Conservation (phyloP, 2,888 invertebrate genomes). For the Oscheius myriophilus region DNA sequence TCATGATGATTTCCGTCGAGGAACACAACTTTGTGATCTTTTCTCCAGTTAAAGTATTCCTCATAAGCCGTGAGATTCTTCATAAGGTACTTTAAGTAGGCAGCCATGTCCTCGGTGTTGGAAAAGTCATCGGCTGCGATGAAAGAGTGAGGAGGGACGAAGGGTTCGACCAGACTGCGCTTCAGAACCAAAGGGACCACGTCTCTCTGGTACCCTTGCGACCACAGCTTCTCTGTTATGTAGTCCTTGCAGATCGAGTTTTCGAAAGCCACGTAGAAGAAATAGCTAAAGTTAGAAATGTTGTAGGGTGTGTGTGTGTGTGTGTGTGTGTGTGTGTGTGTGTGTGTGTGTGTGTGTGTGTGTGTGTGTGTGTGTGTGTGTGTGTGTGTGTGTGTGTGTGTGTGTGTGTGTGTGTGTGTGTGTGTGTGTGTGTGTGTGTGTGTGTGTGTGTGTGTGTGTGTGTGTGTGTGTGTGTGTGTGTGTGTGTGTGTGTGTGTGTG, state of each 20-base stretch:
- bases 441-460: no score
- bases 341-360: no score
- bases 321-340: no score
- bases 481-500: no score
- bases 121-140: constrained; percentile 74
- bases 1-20: constrained; percentile 65
- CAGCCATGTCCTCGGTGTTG: constrained; percentile 71
- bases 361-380: no score
- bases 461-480: no score
- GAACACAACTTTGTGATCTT: constrained; percentile 62
- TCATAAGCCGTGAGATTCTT: constrained; percentile 71
- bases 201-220: constrained; percentile 58
- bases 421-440: no score
- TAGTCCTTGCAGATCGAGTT: constrained; percentile 70
- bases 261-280: constrained; percentile 68
- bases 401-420: no score
- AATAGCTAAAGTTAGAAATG: constrained; percentile 52
- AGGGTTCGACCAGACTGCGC: constrained; percentile 61
- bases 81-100: constrained; percentile 72
- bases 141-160: constrained; percentile 71
- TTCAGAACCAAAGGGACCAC: constrained; percentile 67
- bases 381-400: no score
- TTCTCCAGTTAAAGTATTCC: constrained; percentile 73
- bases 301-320: neutral
- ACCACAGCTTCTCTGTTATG: constrained; percentile 70